These are phyloP conservation scores for Rhabditoides inermis DNA, from an alignment of 2,888 invertebrate species.

Conservation along the genomic window DNA sequence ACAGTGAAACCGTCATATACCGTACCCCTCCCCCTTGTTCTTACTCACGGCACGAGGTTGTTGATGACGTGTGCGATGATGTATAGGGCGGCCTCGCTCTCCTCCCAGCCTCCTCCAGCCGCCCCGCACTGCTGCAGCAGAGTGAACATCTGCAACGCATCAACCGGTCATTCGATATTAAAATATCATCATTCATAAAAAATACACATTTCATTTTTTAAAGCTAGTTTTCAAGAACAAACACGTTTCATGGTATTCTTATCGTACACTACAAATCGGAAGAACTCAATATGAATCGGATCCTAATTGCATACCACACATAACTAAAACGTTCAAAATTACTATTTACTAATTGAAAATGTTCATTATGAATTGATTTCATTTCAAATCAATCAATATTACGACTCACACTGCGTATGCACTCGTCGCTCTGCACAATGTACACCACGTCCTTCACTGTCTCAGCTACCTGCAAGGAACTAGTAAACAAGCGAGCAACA, in stretches of 20 bases:
- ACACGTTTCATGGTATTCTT: background rate
- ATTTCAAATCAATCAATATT: slow-evolving; percentile 1
- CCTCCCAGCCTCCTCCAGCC: slow-evolving; percentile 74
- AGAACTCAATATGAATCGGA: too few species aligned
- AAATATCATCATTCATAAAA: too few species aligned
- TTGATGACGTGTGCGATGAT: slow-evolving; percentile 70
- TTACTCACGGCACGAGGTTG: slow-evolving; percentile 80
- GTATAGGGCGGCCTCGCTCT: slow-evolving; percentile 83
- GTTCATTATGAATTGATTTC: slow-evolving; percentile 9
- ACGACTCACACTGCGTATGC: slow-evolving; percentile 61
- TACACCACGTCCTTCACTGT: slow-evolving; percentile 92
- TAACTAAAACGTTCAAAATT: background rate
- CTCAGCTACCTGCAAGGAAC: slow-evolving; percentile 66
- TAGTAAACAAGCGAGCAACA: background rate
- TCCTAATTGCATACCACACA: too few species aligned
- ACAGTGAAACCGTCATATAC: too few species aligned
- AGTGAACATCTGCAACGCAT: slow-evolving; percentile 8
- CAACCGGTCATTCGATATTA: slow-evolving; percentile 8
- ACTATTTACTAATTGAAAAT: background rate
- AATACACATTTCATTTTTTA: too few species aligned
- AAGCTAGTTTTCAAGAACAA: too few species aligned
- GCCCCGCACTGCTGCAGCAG: slow-evolving; percentile 55
- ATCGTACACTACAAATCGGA: background rate
- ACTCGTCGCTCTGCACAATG: slow-evolving; percentile 82
- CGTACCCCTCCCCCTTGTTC: background rate